Conservation (phyloP, 1,140 invertebrate genomes). For the Proctacanthus coquilletti region DNA sequence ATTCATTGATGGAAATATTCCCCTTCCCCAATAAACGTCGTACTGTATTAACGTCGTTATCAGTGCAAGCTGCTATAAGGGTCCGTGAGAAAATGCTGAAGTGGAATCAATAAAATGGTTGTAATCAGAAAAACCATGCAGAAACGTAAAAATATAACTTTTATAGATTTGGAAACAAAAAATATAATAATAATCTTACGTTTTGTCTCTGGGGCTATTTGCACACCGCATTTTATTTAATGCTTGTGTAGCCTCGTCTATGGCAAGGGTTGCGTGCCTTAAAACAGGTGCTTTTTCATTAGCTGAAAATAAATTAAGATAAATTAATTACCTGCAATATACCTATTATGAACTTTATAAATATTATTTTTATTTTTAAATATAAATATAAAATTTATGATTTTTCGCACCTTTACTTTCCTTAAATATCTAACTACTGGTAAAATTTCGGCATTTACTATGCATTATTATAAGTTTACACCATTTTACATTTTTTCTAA, state of each 20-base stretch:
- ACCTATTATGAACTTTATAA: background rate
- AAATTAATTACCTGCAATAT: background rate
- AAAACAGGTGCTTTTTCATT: constrained; percentile 45
- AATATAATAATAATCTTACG: constrained; percentile 10
- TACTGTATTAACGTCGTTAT: constrained; percentile 83
- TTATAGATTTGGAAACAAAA: too few relatives aligned
- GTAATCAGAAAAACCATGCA: background rate
- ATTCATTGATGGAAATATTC: constrained; percentile 69
- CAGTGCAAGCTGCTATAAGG: constrained; percentile 54
- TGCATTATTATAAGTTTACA: too few relatives aligned
- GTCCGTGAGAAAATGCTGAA: constrained; percentile 26
- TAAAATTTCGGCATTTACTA: too few relatives aligned
- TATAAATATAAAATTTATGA: background rate
- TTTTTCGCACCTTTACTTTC: too few relatives aligned
- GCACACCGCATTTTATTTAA: constrained; percentile 87
- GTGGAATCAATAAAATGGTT: constrained; percentile 5
- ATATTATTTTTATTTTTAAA: background rate
- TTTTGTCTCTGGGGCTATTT: constrained; percentile 38
- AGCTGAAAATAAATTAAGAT: constrained; percentile 31
- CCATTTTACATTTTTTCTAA: too few relatives aligned
- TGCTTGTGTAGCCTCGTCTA: constrained; percentile 90
- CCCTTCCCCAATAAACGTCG: constrained; percentile 81
- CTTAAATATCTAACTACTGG: too few relatives aligned
- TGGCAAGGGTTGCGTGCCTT: constrained; percentile 36
- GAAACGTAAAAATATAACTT: too few relatives aligned